Evolutionary conservation across 2,113 vertebrate genomes (phyloP).

Genomic region (Albula goreensis): DNA sequence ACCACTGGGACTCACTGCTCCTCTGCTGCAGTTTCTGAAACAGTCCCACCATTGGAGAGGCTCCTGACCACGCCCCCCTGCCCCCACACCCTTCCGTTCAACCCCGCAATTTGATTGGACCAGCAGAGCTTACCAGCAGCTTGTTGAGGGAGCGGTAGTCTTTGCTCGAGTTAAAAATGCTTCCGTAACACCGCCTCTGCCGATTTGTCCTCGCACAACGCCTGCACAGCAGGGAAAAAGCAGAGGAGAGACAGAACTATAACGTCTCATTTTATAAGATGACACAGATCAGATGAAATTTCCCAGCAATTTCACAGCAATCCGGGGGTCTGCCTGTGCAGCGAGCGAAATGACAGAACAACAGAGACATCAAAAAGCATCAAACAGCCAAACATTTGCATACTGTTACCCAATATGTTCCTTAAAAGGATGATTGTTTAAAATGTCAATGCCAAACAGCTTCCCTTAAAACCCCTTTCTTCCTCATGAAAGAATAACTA

Average conservation of each 20-base stretch:
- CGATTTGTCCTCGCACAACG: conserved; percentile 73
- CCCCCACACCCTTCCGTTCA: too few species aligned
- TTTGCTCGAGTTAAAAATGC: conserved; percentile 81
- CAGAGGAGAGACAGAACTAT: neutral
- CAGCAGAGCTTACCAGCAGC: conserved; percentile 74
- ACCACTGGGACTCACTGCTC: too few species aligned
- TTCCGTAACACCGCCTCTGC: conserved; percentile 75
- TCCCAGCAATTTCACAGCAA: neutral
- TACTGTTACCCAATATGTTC: too few species aligned
- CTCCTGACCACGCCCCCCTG: neutral
- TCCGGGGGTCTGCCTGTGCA: neutral
- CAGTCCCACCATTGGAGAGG: too few species aligned
- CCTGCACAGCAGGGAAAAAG: conserved; percentile 55
- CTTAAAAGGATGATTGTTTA: too few species aligned
- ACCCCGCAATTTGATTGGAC: neutral
- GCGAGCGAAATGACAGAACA: neutral
- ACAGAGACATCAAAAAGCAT: neutral
- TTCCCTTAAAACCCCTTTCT: too few species aligned
- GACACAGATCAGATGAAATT: neutral
- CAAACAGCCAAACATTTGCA: too few species aligned
- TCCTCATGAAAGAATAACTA: too few species aligned
- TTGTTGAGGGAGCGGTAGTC: conserved; percentile 81
- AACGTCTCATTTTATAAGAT: neutral
- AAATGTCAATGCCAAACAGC: too few species aligned
- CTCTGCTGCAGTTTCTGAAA: too few species aligned